A percentile compares a stretch with the other conserved stretches of the same genome.
Evolutionary conservation across 2,797 vertebrate genomes (phyloP).

Genomic region (Eutrigla gurnardus): DNA sequence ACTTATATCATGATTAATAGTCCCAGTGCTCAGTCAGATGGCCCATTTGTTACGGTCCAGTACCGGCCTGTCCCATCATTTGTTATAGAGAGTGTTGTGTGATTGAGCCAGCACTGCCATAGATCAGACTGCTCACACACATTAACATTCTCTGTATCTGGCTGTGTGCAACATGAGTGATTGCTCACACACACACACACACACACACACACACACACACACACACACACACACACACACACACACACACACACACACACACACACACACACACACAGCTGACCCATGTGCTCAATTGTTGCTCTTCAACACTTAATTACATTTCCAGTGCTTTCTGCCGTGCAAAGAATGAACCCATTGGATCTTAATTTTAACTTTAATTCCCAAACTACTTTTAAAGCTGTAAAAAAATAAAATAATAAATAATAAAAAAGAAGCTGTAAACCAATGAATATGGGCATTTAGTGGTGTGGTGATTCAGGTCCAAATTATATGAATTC

Average conservation of each 20-base stretch:
- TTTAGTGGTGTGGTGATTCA: too few species aligned
- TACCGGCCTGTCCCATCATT: conserved; percentile 40
- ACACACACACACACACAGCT: conserved; percentile 7
- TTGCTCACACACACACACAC: conserved; percentile 13
- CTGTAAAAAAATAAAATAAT: too few species aligned
- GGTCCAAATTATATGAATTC: too few species aligned
- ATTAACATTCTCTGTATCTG: conserved; percentile 54
- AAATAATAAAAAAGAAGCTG: too few species aligned
- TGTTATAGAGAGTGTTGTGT: conserved; percentile 49
- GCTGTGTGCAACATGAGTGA: conserved; percentile 53
- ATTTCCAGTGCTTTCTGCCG: conserved; percentile 61
- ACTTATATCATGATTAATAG: too few species aligned
- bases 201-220: not conserved
- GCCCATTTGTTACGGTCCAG: too few species aligned
- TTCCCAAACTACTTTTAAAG: too few species aligned
- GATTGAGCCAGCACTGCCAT: conserved; percentile 47
- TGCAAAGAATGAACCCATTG: conserved; percentile 55
- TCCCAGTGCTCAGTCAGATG: too few species aligned
- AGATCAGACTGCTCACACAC: conserved; percentile 53
- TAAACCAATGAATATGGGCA: too few species aligned
- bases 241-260: too few species aligned
- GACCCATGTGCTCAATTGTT: conserved; percentile 35
- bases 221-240: conserved; percentile 17
- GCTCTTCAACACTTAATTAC: conserved; percentile 66
- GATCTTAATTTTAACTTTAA: conserved; percentile 39